A percentile compares a stretch with the other conserved stretches of the same genome.
Evolutionary conservation across 2,797 vertebrate species (phyloP).

Genomic region (Trachops cirrhosus): DNA sequence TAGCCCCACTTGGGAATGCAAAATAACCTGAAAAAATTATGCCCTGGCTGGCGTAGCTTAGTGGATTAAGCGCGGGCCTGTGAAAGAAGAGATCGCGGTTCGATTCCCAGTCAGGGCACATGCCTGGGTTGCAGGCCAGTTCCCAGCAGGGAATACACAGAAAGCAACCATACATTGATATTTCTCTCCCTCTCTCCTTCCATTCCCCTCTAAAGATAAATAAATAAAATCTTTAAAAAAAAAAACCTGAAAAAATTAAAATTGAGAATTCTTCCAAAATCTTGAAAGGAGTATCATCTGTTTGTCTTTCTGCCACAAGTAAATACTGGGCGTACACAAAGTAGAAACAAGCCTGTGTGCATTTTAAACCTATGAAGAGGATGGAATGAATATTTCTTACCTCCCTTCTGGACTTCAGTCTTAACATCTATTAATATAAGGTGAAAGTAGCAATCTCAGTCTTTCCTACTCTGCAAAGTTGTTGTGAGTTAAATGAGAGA

Average conservation of each 20-base stretch:
- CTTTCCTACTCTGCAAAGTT: background rate
- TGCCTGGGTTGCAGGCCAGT: too few relatives aligned
- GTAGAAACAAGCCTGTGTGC: background rate
- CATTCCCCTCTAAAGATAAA: too few relatives aligned
- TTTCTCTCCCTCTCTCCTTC: too few relatives aligned
- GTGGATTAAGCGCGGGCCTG: too few relatives aligned
- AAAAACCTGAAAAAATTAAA: too few relatives aligned
- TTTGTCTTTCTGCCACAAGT: background rate
- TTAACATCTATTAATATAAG: background rate
- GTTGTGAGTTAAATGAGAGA: constrained; percentile 4
- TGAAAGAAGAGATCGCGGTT: too few relatives aligned
- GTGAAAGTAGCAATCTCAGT: background rate
- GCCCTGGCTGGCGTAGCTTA: too few relatives aligned
- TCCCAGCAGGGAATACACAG: too few relatives aligned
- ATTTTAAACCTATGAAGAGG: background rate
- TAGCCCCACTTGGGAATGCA: background rate
- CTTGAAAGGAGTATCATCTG: background rate
- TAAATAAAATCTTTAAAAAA: too few relatives aligned
- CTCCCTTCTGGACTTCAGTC: background rate
- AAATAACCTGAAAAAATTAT: background rate
- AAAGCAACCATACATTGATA: too few relatives aligned
- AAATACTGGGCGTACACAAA: background rate
- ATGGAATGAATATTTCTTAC: background rate
- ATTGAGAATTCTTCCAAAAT: background rate
- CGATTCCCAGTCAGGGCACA: too few relatives aligned